Base-by-base conservation (phyloP, 2,888 invertebrate species). In the Cheilosia variabilis region DNA sequence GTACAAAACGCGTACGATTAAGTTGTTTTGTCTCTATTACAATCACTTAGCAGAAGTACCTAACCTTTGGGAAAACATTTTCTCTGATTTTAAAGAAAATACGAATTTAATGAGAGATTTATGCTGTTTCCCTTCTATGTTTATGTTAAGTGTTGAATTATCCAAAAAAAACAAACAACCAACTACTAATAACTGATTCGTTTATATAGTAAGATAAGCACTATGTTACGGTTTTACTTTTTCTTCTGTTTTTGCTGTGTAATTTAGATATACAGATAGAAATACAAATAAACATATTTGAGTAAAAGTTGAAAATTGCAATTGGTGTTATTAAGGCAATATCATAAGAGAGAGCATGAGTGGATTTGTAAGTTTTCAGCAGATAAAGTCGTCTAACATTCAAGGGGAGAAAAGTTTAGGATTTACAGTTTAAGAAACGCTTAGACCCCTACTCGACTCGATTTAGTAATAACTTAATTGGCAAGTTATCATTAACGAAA, bases 241-340 rank as follows among this genome's bases (percentile, higher is more conserved):
- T 43, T n/a, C n/a, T 78, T 68, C 31, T 78, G 72, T 78, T 63
- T 73, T 63, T 43, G 43, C 19, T 53, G 41, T 63, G 52, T 45
- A 57, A 69, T 60, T 24, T 76, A 63, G 45, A 47, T 55, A 24
- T n/a, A n/a, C n/a, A n/a, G n/a, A n/a, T n/a, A n/a, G 52, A 43
- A 77, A 66, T 45, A 63, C 34, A 22, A 22, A 31, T 31, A 53
- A 60, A 63, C 71, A 79, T 77, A 77, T 77, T 71, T 82, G 77
- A 77, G 60, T 71, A 76, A 47, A 77, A 82, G 71, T 71, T 82
- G 37, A 17, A 71, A n/a, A n/a, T 31, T 45, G 4, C 2, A 31
- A 9, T 31, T 31, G 31, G 9, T 31, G 2, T 31, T 31, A 9
- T 31, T 31, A 31, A 9, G 31, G 9, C 9, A 1, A 2, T 2